phyloP scores from a whole-genome alignment of 2,113 vertebrate genomes.

The Rhadina sibilatrix region DNA sequence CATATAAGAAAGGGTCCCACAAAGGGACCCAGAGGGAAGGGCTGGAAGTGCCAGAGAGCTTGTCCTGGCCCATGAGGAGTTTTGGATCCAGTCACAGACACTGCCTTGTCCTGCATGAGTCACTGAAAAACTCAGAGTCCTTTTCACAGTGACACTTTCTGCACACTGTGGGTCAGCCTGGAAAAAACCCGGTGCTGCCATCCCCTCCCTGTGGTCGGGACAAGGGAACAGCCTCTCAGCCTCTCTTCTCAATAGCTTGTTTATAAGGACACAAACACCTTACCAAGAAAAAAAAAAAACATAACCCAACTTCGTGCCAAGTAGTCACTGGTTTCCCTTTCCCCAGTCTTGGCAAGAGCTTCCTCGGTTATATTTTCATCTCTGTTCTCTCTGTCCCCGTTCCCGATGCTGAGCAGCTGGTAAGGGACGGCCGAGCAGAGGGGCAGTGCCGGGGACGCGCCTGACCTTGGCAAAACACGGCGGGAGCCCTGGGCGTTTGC shows the following conservation, averaged over 20 bases:
- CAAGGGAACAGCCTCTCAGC: background rate
- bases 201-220: background rate
- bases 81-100: background rate
- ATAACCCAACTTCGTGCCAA: background rate
- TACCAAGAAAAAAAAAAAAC: background rate
- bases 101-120: background rate
- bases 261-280: background rate
- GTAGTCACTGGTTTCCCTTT: background rate
- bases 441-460: rapidly evolving
- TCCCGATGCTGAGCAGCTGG: background rate
- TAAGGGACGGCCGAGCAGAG: background rate
- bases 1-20: background rate
- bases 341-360: background rate
- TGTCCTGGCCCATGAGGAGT: background rate
- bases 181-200: background rate
- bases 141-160: background rate
- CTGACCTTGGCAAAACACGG: rapidly evolving
- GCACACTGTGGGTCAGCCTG: background rate
- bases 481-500: rapidly evolving
- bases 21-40: background rate
- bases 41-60: background rate
- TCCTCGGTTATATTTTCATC: background rate
- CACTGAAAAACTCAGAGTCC: background rate
- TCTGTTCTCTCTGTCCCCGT: background rate
- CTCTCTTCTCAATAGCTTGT: background rate